Evolutionary conservation across 2,113 vertebrate species (phyloP).

Genomic region (Pungitius pungitius): DNA sequence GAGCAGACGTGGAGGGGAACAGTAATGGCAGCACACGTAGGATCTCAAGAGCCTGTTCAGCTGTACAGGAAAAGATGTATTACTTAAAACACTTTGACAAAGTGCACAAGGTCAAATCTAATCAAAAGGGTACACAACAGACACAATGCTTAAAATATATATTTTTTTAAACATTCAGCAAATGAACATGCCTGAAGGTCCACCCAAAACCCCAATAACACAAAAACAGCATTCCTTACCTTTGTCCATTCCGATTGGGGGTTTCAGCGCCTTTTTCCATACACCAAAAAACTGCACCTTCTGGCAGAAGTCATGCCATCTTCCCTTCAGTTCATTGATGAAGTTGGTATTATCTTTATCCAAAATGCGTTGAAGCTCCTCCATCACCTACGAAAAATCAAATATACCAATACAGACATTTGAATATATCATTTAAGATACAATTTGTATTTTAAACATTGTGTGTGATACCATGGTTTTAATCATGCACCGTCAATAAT

Average conservation of each 20-base stretch:
- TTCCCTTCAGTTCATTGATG: conserved; percentile 28
- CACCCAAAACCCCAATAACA: neutral
- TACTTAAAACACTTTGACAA: conserved; percentile 6
- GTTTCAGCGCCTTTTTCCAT: too few species aligned
- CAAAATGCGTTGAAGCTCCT: conserved; percentile 28
- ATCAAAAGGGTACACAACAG: neutral
- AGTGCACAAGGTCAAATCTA: conserved; percentile 5
- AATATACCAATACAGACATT: conserved; percentile 18
- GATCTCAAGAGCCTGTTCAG: conserved; percentile 47
- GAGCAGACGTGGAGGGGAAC: too few species aligned
- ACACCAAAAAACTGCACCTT: too few species aligned
- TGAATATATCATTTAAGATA: neutral
- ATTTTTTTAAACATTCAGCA: neutral
- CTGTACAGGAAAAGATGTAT: conserved; percentile 28
- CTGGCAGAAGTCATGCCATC: too few species aligned
- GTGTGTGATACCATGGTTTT: conserved; percentile 1
- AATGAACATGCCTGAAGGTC: neutral
- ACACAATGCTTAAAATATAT: neutral
- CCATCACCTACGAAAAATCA: conserved; percentile 35
- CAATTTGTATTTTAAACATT: neutral
- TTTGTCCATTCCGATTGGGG: conserved; percentile 51
- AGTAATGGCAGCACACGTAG: conserved; percentile 43
- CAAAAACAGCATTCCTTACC: conserved; percentile 24
- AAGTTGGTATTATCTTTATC: conserved; percentile 1
- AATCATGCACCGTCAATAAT: conserved; percentile 15